Evolutionary conservation across 2,113 vertebrate genomes (phyloP).

Genomic region (Promerops cafer): DNA sequence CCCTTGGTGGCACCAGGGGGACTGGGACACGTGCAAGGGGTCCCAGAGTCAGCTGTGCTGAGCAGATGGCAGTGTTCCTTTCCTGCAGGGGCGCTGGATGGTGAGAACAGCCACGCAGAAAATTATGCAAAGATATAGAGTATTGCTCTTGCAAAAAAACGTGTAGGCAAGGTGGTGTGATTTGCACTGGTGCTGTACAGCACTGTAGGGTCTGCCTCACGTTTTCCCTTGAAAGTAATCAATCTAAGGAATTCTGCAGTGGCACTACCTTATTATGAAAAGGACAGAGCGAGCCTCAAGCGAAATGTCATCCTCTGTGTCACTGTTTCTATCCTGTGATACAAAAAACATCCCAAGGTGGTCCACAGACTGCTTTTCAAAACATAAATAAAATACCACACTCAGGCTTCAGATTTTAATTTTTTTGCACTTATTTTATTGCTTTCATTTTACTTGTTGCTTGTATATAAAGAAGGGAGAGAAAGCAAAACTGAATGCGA

Average conservation of each 20-base stretch:
- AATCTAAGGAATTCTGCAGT: neutral
- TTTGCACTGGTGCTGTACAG: neutral
- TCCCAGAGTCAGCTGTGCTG: neutral
- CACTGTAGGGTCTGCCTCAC: neutral
- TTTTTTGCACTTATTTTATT: neutral
- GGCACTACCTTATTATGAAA: neutral
- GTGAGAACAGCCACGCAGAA: rapidly evolving
- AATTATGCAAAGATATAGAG: neutral
- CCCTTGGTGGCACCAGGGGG: rapidly evolving
- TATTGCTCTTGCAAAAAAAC: neutral
- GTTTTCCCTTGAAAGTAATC: neutral
- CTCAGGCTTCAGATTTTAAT: neutral
- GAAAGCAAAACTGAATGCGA: neutral
- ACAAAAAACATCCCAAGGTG: neutral
- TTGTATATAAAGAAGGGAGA: neutral
- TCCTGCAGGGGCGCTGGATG: rapidly evolving
- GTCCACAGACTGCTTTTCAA: neutral
- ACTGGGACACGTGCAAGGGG: rapidly evolving
- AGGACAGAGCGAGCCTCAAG: neutral
- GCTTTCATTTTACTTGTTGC: neutral
- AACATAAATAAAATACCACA: neutral
- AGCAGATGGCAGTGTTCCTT: rapidly evolving
- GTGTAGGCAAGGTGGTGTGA: neutral
- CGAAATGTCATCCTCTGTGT: neutral
- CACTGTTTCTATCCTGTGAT: neutral